phyloP scores from a whole-genome alignment of 2,888 invertebrate species.

The Onthophagus sagittarius region DNA sequence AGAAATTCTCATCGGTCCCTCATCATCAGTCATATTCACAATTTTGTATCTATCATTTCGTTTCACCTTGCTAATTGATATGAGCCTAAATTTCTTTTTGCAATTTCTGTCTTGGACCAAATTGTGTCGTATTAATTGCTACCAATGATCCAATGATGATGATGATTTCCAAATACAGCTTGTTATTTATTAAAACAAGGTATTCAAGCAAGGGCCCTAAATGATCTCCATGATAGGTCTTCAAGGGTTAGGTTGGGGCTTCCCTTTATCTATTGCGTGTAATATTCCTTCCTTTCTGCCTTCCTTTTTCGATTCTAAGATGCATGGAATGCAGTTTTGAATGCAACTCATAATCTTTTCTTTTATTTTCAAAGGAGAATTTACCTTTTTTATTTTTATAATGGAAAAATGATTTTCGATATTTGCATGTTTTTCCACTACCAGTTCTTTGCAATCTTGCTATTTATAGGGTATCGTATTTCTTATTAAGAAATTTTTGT shows the following conservation, averaged over 20 bases:
- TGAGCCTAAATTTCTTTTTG: constrained; percentile 38
- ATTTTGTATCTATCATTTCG: not conserved
- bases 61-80: constrained; percentile 32
- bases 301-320: constrained; percentile 29
- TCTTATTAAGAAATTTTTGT: not conserved
- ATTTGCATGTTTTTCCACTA: constrained; percentile 17
- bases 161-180: constrained; percentile 25
- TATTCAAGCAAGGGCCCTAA: constrained; percentile 35
- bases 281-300: constrained; percentile 34
- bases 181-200: constrained; percentile 18
- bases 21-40: no score
- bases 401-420: constrained; percentile 27
- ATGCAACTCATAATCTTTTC: constrained; percentile 27
- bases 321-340: constrained; percentile 29
- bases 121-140: constrained; percentile 41
- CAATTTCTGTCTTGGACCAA: constrained; percentile 39
- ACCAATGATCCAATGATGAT: constrained; percentile 34
- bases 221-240: constrained; percentile 38
- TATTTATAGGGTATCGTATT: no score
- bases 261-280: constrained; percentile 33
- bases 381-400: constrained; percentile 26
- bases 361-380: constrained; percentile 27
- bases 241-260: constrained; percentile 32
- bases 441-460: not conserved
- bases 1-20: constrained; percentile 15